Evolutionary conservation across 2,888 invertebrate species (phyloP), one percentile per base, ranked within the genome.

Genomic region (Eupithecia pulchellata): DNA sequence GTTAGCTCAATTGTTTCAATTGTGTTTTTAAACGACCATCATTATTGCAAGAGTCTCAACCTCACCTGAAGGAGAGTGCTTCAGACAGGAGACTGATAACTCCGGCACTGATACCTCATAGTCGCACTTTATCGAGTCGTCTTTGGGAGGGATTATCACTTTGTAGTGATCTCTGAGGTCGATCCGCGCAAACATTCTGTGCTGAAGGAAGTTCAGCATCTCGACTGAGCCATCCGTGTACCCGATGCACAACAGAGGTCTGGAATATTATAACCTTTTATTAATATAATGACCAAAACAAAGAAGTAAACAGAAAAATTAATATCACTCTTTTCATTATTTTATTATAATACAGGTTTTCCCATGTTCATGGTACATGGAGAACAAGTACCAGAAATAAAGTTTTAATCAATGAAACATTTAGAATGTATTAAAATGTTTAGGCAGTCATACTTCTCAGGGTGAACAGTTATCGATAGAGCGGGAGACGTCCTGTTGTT

Each of bases 61-160:
- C 20, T 75, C 79, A 96, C 96, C 95, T 86, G 93, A 90, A 0
- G 95, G 94, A 0, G 96, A 95, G 84, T 95, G 96, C 81, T 95
- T 93, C 3, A 96, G 78, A 67, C 92, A 93, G 0, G 92, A 88
- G 8, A 88, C 88, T 6, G 86, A 84, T 0, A 93, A 75, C 9
- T 83, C 76, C 0, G 94, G 94, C 17, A 85, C 77, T 0, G 77
- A 82, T 20, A 87, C 75, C 42, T 87, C 84, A 29, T 75, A 79
- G 75, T 86, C 82, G 63, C 85, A 83, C 32, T 83, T 85, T 64
- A 92, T 86, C 2, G 92, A 92, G 74, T 91, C 89, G 0, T 87
- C 85, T 14, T 85, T 84, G 0, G 93, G 91, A 3, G 89, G 89
- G 2, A 84, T 83, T 2, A 90, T 81, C 0, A 86, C 75, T 66